Percentiles rank a stretch among this genome's conserved stretches.
Evolutionary conservation across 2,797 vertebrate genomes (phyloP).

Genomic region (Natrix natrix): DNA sequence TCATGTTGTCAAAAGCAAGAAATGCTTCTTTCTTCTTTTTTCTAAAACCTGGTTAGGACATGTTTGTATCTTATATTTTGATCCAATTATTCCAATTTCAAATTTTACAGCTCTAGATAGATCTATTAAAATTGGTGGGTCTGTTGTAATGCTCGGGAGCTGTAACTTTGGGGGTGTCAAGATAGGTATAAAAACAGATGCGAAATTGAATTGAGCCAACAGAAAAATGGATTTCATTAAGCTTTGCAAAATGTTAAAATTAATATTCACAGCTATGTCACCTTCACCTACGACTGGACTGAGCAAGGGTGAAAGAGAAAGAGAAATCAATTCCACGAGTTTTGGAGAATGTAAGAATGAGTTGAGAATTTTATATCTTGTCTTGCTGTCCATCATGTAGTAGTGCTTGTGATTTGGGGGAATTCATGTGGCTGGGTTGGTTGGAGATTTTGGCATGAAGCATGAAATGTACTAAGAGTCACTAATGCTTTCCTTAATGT

Average conservation of each 20-base stretch:
- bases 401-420: constrained; percentile 58
- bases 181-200: constrained; percentile 58
- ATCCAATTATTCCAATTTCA: not conserved
- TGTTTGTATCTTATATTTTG: constrained; percentile 19
- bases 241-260: constrained; percentile 77
- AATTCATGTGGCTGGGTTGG: constrained; percentile 37
- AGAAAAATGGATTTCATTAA: constrained; percentile 58
- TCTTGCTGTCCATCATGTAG: constrained; percentile 66
- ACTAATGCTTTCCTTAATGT: constrained; percentile 8
- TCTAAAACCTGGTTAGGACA: constrained; percentile 22
- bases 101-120: constrained; percentile 30
- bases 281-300: constrained; percentile 79
- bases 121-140: constrained; percentile 23
- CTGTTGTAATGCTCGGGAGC: constrained; percentile 39
- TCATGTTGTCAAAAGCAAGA: constrained; percentile 3
- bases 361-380: constrained; percentile 48
- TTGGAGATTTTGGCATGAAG: constrained; percentile 23
- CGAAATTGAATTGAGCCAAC: constrained; percentile 61
- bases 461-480: not conserved
- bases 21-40: not conserved
- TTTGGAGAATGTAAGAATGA: constrained; percentile 81
- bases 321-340: constrained; percentile 78
- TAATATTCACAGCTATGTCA: constrained; percentile 80
- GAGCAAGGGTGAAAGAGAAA: constrained; percentile 81
- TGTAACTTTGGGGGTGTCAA: constrained; percentile 35